Base-by-base conservation (phyloP, 2,113 vertebrate species). In the Lota lota region DNA sequence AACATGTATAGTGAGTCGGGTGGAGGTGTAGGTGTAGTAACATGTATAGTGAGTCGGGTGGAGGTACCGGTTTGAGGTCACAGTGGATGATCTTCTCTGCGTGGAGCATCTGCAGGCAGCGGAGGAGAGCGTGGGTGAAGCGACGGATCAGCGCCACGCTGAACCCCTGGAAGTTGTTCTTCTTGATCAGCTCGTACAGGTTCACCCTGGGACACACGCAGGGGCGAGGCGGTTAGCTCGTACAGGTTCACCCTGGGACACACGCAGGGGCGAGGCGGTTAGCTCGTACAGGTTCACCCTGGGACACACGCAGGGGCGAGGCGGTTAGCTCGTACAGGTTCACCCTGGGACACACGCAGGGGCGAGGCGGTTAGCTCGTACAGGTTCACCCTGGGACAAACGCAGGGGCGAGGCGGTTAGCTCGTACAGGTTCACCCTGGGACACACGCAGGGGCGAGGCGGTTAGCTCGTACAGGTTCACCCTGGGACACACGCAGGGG, bases 101-200 rank as follows among this genome's bases (percentile, higher is more conserved):
- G 81, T 95, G 93, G 36, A 98, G 93, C 93, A 98, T 93, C 87
- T 97, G 95, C 75, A 97, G 90, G 81, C 96, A 96, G 82, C 92
- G 93, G 72, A 97, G 90, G 61, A 98, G 93, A 16, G 94, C 91
- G 0, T 93, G 91, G 63, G 95, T 90, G 67, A 97, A 96, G 57
- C 93, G 93, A 0, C 94, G 93, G 73, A 97, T 92, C 54, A 96
- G 79, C 8, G 93, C 90, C 28, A 96, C 82, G 59, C 93, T 95
- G 89, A 98, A 97, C 69, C 96, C 95, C 86, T 97, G 95, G 87
- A 96, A 97, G 87, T 93, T 95, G 78, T 97, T 96, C 75, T 95
- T 97, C 90, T 96, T 97, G 68, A 98, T 95, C 75, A 97, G 75
- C 79, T 98, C 94, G 1, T 97, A 97, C 78, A 97, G 83, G 90